Percentiles rank a stretch among this genome's conserved stretches.
Evolutionary conservation across 1,140 invertebrate genomes (phyloP).

Genomic region (Sarcophaga peregrina): DNA sequence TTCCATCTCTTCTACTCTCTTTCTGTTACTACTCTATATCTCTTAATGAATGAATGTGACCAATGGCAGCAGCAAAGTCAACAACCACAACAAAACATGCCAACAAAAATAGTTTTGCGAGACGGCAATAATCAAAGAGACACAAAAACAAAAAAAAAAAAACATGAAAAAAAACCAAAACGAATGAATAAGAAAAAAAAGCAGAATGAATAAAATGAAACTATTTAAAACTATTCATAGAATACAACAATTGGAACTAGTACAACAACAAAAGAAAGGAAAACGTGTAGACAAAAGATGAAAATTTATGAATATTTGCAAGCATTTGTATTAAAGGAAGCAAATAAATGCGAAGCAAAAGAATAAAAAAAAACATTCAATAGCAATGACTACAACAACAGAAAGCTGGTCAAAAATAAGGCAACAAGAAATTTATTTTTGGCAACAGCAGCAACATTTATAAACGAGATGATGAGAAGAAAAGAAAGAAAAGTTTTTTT

Average conservation of each 20-base stretch:
- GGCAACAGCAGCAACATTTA: slow-evolving; percentile 15
- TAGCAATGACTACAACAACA: not conserved
- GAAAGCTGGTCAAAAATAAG: too few relatives aligned
- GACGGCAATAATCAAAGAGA: slow-evolving; percentile 14
- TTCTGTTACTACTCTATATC: too few relatives aligned
- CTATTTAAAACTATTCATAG: slow-evolving; percentile 1
- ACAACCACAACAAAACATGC: not conserved
- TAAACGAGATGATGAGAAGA: not conserved
- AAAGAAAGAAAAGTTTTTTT: not conserved
- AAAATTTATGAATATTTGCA: slow-evolving; percentile 25
- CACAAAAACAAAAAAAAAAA: not conserved
- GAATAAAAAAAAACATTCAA: not conserved
- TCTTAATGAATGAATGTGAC: not conserved
- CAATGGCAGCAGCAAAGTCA: not conserved
- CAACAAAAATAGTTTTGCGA: not conserved
- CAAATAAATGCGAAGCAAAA: not conserved
- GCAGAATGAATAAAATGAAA: too few relatives aligned
- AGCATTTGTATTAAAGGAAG: slow-evolving; percentile 12
- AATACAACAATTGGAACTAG: not conserved
- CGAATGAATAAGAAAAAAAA: not conserved
- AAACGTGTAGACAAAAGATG: slow-evolving; percentile 22
- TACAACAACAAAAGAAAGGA: not conserved
- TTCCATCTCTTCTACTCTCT: too few relatives aligned
- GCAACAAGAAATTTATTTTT: not conserved
- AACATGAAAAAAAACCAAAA: not conserved